Evolutionary conservation across 1,140 invertebrate genomes (phyloP), one percentile per base, ranked within the genome.

Genomic region (Pinna nobilis): DNA sequence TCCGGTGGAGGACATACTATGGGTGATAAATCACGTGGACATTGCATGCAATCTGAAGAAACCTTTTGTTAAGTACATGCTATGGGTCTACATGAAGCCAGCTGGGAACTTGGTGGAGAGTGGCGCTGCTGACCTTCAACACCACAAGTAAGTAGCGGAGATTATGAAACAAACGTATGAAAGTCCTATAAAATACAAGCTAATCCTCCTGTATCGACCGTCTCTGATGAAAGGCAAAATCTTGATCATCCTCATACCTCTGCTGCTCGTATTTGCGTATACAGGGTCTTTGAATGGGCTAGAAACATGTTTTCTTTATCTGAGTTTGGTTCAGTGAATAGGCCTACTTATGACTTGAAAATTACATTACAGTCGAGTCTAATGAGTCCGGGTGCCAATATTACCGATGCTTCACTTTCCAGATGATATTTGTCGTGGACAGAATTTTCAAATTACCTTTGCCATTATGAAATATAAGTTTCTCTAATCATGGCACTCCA

Each of bases 81-180:
- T 88, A 55, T 88, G 87, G 86, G 88, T 89, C 32, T 89, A 89
- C 69, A 84, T 89, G 78, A 88, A 87, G 55, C 83, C 87, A 3
- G 84, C 85, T 7, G 82, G 82, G 13, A 83, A 81, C 50, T 68
- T 87, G 35, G 77, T 87, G 15, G 87, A 89, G 57, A 89, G 86
- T 69, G 87, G 86, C 4, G 85, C 83, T 9, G 87, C 87, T 28
- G 88, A 89, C 63, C 72, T 89, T n/a, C 87, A 88, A 53, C 88
- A 89, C 76, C 81, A 88, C 78, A 86, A 82, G 87, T 88, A 77
- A 67, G 82, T 70, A 20, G n/a, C 13, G 9, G 9, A 11, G 39
- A n/a, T 11, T 44, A 44, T 44, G 39, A 44, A 44, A 44, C 9
- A 44, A 44, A 44, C n/a, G 39, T 44, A 9, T 44, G 9, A n/a